Evolutionary conservation across 2,888 invertebrate genomes (phyloP).

Genomic region (Meiosimyza platycephala): DNA sequence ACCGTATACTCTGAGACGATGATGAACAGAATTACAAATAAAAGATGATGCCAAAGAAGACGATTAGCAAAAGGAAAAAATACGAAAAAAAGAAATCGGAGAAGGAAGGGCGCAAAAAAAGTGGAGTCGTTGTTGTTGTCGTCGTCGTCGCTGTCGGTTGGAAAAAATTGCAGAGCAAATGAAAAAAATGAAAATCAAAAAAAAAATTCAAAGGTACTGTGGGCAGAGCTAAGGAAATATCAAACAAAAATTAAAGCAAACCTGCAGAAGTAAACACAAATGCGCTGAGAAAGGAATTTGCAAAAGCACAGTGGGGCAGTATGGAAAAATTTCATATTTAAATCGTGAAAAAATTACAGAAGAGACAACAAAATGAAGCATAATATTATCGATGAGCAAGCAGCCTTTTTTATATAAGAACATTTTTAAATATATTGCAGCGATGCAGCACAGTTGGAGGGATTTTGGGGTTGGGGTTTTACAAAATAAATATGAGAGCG

Average conservation of each 20-base stretch:
- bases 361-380: neutral
- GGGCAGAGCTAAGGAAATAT: neutral
- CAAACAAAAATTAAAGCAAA: neutral
- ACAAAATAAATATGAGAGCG: neutral
- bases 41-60: slow-evolving; percentile 65
- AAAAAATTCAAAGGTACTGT: neutral
- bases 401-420: neutral
- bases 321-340: neutral
- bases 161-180: slow-evolving; percentile 9
- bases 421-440: slow-evolving; percentile 7
- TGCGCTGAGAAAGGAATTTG: neutral
- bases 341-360: slow-evolving; percentile 28
- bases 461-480: neutral
- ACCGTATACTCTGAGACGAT: slow-evolving; percentile 52
- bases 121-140: neutral
- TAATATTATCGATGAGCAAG: slow-evolving; percentile 21
- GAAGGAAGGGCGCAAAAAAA: slow-evolving; percentile 1
- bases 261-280: neutral
- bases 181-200: slow-evolving; percentile 4
- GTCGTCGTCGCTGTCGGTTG: slow-evolving; percentile 2
- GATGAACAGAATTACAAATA: slow-evolving; percentile 67
- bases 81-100: slow-evolving; percentile 41
- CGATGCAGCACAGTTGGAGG: neutral
- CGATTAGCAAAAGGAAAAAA: slow-evolving; percentile 60
- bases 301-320: neutral